These are phyloP conservation scores for Serripes groenlandicus DNA, from an alignment of 2,888 invertebrate species.

Conservation along the genomic window DNA sequence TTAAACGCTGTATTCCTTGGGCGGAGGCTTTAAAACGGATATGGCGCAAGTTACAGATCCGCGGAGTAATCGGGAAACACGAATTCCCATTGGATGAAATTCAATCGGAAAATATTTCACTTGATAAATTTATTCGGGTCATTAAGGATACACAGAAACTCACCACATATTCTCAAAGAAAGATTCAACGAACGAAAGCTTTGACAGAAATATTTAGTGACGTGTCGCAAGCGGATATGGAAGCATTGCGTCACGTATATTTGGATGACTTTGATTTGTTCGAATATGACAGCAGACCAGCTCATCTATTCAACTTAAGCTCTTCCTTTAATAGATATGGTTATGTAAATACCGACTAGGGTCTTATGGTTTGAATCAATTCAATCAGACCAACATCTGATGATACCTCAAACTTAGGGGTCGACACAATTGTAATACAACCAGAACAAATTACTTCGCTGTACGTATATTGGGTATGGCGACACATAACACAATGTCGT, in stretches of 20 bases:
- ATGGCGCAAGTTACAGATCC: slow-evolving; percentile 66
- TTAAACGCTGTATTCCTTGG: slow-evolving; percentile 57
- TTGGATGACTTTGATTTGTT: slow-evolving; percentile 57
- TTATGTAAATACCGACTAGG: not conserved
- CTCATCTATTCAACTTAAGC: slow-evolving; percentile 3
- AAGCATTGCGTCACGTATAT: slow-evolving; percentile 32
- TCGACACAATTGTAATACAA: not conserved
- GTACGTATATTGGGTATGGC: not conserved
- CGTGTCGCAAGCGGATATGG: slow-evolving; percentile 23
- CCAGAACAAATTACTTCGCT: not conserved
- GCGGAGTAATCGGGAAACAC: slow-evolving; percentile 60
- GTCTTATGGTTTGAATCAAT: not conserved
- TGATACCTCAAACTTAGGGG: not conserved
- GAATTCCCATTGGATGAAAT: slow-evolving; percentile 44
- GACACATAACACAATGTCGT: not conserved
- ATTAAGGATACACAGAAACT: slow-evolving; percentile 35
- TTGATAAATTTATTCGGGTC: slow-evolving; percentile 48
- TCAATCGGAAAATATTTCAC: slow-evolving; percentile 44
- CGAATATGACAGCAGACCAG: slow-evolving; percentile 45
- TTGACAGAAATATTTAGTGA: slow-evolving; percentile 54
- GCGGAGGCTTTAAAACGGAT: slow-evolving; percentile 49
- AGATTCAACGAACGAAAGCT: slow-evolving; percentile 52
- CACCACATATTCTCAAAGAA: slow-evolving; percentile 39
- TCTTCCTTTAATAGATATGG: not conserved
- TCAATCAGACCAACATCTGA: not conserved